These are phyloP conservation scores for Limnothrissa miodon DNA, from an alignment of 2,113 vertebrate genomes.

Conservation along the genomic window DNA sequence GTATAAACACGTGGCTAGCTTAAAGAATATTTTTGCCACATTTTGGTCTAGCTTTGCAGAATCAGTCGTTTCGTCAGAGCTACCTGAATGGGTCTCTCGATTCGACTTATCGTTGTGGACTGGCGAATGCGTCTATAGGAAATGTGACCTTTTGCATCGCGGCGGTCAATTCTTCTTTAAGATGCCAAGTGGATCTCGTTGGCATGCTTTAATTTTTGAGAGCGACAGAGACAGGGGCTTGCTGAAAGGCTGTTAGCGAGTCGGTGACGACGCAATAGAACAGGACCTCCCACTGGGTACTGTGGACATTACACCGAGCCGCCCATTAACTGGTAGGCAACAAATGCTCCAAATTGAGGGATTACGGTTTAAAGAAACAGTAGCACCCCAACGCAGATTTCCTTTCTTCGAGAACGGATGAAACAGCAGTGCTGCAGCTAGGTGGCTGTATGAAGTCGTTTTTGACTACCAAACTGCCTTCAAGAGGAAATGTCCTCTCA, in stretches of 20 bases:
- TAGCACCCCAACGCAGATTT: conserved; percentile 39
- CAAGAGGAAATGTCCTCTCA: not conserved
- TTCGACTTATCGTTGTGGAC: conserved; percentile 16
- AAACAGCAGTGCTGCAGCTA: conserved; percentile 65
- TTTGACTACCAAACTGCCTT: conserved; percentile 43
- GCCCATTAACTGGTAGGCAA: conserved; percentile 68
- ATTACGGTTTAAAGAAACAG: conserved; percentile 75
- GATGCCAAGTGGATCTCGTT: conserved; percentile 62
- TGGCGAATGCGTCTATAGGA: not conserved
- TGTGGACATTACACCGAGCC: conserved; percentile 70
- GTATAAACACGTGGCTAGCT: conserved; percentile 1
- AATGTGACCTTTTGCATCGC: conserved; percentile 32
- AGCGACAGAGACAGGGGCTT: conserved; percentile 36
- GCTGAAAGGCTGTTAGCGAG: not conserved
- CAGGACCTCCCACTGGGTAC: conserved; percentile 64
- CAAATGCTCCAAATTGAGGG: conserved; percentile 68
- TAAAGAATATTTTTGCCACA: not conserved
- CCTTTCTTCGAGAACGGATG: conserved; percentile 26
- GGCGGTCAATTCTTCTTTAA: conserved; percentile 59
- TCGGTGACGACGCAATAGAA: conserved; percentile 53
- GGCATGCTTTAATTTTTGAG: conserved; percentile 48
- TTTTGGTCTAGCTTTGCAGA: conserved; percentile 1
- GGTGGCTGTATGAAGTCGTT: conserved; percentile 73
- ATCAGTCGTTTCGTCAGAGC: not conserved
- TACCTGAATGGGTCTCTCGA: not conserved